Evolutionary conservation across 1,140 invertebrate species (phyloP), one percentile per base, ranked within the genome.

Genomic region (Zelostemma sp.): DNA sequence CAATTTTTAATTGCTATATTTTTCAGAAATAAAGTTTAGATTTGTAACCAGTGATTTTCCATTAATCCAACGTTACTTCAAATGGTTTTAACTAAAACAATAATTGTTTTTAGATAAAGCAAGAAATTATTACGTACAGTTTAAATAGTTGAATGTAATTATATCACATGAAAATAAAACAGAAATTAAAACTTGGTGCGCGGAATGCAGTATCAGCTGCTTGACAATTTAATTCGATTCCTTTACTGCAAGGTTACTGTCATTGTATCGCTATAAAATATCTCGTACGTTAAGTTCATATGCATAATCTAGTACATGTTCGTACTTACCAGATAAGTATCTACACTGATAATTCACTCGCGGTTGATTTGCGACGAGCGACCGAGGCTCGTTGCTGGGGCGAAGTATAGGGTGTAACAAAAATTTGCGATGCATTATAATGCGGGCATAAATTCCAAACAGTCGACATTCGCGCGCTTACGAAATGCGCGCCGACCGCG

Each of bases 271-370:
- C 17, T 9, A 46, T 46, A 46, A 46, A 46, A 21, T n/a, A 21
- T 46, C 43, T 11, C 12, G 9, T 2, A 19, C 43, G 43, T 15
- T 5, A 3, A 46, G 18, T 3, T 46, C 9, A 33, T 38, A 31
- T 11, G 35, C 9, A 38, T 49, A 40, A n/a, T 49, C 40, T 50
- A 57, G 48, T 62, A 57, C 50, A 49, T 35, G 66, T 25, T 19
- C 21, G 14, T 28, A 31, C 47, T 49, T 31, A 33, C 31, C 38
- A 60, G 67, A 69, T 69, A 60, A 56, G 49, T 53, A 55, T 55
- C 53, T 55, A 55, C 41, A 46, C 51, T 53, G 68, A 70, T 70
- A 70, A 70, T 58, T 70, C 62, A 70, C 58, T 70, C 45, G 40
- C 48, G 41, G 9, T 18, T 70, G 61, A 70, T 70, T 70, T 70